Base-by-base conservation (phyloP, 2,888 invertebrate species). In the Zeuzera pyrina region DNA sequence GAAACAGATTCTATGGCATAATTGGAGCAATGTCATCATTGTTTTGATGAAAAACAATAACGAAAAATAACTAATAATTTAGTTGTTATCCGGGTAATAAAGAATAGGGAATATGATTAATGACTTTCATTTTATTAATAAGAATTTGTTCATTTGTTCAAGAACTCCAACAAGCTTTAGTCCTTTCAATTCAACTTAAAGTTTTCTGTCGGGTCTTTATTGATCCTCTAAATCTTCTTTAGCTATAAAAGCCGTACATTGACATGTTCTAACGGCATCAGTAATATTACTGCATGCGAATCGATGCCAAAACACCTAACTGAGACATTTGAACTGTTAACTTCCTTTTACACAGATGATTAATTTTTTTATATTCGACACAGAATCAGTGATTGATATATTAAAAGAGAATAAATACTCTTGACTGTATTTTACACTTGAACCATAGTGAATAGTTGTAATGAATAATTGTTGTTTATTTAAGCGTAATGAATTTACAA, bases 221-320 rank as follows among this genome's bases (percentile, higher is more conserved):
- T 6, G 25, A 25, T 25, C 13, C 25, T 4, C 25, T 8, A 12
- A 6, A 19, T 25, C 10, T 6, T 25, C 8, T 25, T 25, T 25
- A 25, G 25, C 13, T 12, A 2, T 12, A 2, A 8, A 12, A 25
- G 12, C 13, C 28, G 38, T 41, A 44, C 42, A 43, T 52, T 51
- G 45, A 40, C 49, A 43, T 37, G n/a, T 25, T 30, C 19, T 53
- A 52, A 53, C 53, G 53, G 53, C 27, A 41, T 29, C n/a, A 19
- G 11, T 8, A 25, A 22, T 25, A 29, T 28, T 33, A 42, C 31
- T 45, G 45, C 40, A 45, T 31, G 31, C 30, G 25, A 39, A 47
- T 46, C 33, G 39, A 42, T 52, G 47, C 49, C 47, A 52, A 27
- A 40, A 43, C 22, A 39, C 43, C 22, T 36, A 30, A n/a, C n/a